Percentiles rank a stretch among this genome's conserved stretches.
Conservation (phyloP, 2,888 invertebrate species). For the Tachina lurida region DNA sequence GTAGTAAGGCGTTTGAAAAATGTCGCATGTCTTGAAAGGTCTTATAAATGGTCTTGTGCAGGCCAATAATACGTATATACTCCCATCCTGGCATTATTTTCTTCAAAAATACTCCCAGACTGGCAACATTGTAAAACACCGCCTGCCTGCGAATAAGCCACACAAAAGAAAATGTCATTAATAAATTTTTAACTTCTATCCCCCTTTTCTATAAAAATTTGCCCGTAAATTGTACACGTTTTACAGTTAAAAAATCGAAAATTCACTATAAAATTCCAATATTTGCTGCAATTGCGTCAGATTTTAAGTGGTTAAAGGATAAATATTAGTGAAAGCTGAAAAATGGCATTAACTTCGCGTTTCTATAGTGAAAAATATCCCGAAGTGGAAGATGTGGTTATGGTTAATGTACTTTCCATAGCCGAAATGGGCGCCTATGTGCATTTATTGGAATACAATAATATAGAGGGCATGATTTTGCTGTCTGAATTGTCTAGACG, state of each 20-base stretch:
- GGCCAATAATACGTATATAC: too few relatives aligned
- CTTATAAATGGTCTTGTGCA: too few relatives aligned
- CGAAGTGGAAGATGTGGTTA: conserved; percentile 99
- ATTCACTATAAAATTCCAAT: conserved; percentile 53
- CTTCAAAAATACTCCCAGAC: not conserved
- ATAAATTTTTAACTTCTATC: conserved; percentile 57
- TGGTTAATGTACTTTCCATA: conserved; percentile 99
- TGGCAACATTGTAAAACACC: conserved; percentile 12
- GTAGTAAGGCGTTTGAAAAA: too few relatives aligned
- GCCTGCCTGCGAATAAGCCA: conserved; percentile 21
- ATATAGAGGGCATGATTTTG: conserved; percentile 99
- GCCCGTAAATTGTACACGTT: conserved; percentile 77
- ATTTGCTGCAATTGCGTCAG: conserved; percentile 62
- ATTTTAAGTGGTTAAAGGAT: conserved; percentile 36
- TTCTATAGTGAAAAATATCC: conserved; percentile 99
- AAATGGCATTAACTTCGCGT: conserved; percentile 95
- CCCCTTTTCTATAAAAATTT: conserved; percentile 55
- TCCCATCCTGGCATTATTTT: not conserved
- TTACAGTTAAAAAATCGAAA: conserved; percentile 69
- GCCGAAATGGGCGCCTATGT: conserved; percentile 99
- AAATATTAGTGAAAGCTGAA: conserved; percentile 7
- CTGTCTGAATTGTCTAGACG: conserved; percentile 98
- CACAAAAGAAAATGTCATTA: conserved; percentile 58
- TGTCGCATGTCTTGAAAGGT: too few relatives aligned
- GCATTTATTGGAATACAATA: conserved; percentile 98